These are phyloP conservation scores for Drosophila percnosoma DNA, from an alignment of 2,888 invertebrate species.

Conservation along the genomic window DNA sequence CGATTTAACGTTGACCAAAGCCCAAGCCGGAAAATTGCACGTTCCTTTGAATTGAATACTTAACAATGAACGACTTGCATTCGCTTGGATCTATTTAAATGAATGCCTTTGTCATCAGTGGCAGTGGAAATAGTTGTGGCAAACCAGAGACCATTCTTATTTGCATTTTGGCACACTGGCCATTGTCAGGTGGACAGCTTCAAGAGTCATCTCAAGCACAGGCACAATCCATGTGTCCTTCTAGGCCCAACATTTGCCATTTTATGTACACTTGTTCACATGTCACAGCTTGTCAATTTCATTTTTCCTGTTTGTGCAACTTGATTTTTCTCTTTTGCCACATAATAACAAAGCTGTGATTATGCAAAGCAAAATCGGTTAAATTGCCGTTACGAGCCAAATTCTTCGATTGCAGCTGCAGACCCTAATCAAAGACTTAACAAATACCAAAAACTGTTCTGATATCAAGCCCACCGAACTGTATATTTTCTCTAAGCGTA, in stretches of 20 bases:
- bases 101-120: not conserved
- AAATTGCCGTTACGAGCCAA: not conserved
- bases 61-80: constrained; percentile 37
- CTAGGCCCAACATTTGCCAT: constrained; percentile 17
- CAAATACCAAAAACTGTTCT: not conserved
- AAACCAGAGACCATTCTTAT: constrained; percentile 16
- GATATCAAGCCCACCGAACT: not conserved
- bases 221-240: constrained; percentile 18
- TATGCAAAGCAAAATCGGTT: not conserved
- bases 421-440: not conserved
- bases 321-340: not conserved
- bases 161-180: constrained; percentile 19
- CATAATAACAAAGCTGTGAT: not conserved
- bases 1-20: constrained; percentile 8
- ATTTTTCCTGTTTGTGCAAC: not conserved
- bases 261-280: constrained; percentile 3
- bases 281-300: constrained; percentile 15
- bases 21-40: not conserved
- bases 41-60: constrained; percentile 9
- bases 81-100: constrained; percentile 20
- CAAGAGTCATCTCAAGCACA: constrained; percentile 20
- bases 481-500: not conserved
- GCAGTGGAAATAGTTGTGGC: constrained; percentile 1
- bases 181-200: constrained; percentile 33
- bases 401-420: not conserved